Conservation (phyloP, 2,888 invertebrate species). For the Heliothis peltigera region DNA sequence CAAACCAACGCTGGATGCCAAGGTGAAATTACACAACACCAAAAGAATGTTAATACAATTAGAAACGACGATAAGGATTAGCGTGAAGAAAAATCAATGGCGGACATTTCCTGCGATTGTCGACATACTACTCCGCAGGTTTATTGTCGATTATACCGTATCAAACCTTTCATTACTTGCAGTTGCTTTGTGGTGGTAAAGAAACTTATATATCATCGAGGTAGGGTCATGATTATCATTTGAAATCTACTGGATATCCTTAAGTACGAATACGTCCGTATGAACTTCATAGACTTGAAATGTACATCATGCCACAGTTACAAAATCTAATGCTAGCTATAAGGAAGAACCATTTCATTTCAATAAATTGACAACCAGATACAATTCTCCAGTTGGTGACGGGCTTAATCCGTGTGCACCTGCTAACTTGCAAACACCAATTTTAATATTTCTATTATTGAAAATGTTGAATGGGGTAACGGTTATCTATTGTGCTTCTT, state of each 20-base stretch:
- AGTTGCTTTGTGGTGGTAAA: slow-evolving; percentile 2
- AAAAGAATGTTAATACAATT: slow-evolving; percentile 63
- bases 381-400: not conserved
- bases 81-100: slow-evolving; percentile 62
- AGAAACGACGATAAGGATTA: slow-evolving; percentile 60
- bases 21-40: slow-evolving; percentile 57
- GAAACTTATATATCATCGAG: slow-evolving; percentile 1
- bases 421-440: not conserved
- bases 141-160: slow-evolving; percentile 57
- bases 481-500: not conserved
- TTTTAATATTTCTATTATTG: not conserved
- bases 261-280: too few relatives aligned
- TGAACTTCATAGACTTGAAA: too few relatives aligned
- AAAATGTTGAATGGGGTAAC: not conserved
- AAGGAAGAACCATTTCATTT: too few relatives aligned
- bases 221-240: not conserved
- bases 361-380: too few relatives aligned
- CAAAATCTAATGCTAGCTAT: too few relatives aligned
- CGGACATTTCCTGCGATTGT: slow-evolving; percentile 63
- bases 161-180: slow-evolving; percentile 24
- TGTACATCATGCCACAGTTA: too few relatives aligned
- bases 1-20: slow-evolving; percentile 43
- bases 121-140: slow-evolving; percentile 28
- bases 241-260: not conserved
- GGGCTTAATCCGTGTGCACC: not conserved